Base-by-base conservation (phyloP, 2,888 invertebrate species). In the Rhingia campestris region DNA sequence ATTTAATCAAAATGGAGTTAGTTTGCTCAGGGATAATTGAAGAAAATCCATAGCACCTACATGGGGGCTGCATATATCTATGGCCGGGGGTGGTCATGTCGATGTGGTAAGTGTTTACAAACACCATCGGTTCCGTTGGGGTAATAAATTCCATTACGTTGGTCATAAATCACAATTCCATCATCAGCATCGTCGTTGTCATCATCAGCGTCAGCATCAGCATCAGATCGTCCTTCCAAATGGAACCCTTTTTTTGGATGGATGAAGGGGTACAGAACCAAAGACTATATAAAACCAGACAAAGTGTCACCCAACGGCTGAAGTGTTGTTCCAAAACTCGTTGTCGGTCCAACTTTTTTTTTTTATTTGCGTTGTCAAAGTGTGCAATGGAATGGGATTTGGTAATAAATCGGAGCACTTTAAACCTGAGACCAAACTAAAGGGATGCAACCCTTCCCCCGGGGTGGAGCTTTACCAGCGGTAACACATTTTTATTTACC, bases 91-190 rank as follows among this genome's bases (percentile, higher is more conserved):
- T 22, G 22, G 22, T 22, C 22, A 33, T 30, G 35, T 32, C 45
- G 41, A 35, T 45, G 22, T 45, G 54, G 43, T 7, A 43, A 45
- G 54, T 73, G 37, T 54, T 63, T 54, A 32, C 54, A 32, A 56
- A 41, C 51, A 59, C 53, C 12, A 37, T 9, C n/a, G 51, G 56
- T 41, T 6, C 39, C 54, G 54, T 41, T 22, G 12, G 14, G 49
- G 72, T 67, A 67, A 82, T 77, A 82, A 73, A 82, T 82, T 69
- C 77, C 63, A 82, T 73, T 77, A 74, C 45, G 12, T 53, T 49
- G 82, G 69, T 30, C 69, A 73, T 82, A 79, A 79, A 82, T 82
- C 82, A 77, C 61, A 64, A 67, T 74, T 58, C 73, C 73, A 73
- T 82, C 79, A 77, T 12, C 67, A n/a, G 33, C 49, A 74, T 43